Evolutionary conservation across 2,797 vertebrate species (phyloP).

Genomic region (Coracias cyanogaster): DNA sequence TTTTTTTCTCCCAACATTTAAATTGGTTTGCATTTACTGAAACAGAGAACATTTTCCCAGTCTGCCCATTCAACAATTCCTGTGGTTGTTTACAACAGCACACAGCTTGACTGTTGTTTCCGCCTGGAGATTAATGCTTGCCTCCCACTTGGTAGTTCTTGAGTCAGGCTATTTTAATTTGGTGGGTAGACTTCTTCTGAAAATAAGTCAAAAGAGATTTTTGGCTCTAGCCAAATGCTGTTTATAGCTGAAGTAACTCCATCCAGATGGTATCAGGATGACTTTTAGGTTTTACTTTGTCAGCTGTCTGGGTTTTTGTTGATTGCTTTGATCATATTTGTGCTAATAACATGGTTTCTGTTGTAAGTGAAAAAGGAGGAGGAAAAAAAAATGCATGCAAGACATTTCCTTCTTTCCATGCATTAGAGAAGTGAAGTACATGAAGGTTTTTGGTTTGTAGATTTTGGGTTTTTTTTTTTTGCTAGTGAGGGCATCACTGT

Average conservation of each 20-base stretch:
- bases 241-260: not conserved
- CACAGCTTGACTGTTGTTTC: not conserved
- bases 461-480: not conserved
- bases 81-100: not conserved
- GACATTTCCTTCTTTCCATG: not conserved
- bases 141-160: not conserved
- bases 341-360: not conserved
- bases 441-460: too few relatives aligned
- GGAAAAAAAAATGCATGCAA: too few relatives aligned
- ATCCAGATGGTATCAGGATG: conserved; percentile 8
- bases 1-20: not conserved
- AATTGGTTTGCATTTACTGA: not conserved
- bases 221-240: not conserved
- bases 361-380: not conserved
- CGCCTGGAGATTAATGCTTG: not conserved
- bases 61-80: not conserved
- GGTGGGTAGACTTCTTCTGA: not conserved
- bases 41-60: not conserved
- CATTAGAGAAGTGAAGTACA: not conserved
- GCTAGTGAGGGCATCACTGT: not conserved
- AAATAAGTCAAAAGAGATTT: not conserved
- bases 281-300: not conserved
- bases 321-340: not conserved
- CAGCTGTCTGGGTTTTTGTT: not conserved
- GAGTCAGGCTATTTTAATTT: not conserved